Evolutionary conservation across 2,888 invertebrate genomes (phyloP).

Genomic region (Notodonta ziczac): DNA sequence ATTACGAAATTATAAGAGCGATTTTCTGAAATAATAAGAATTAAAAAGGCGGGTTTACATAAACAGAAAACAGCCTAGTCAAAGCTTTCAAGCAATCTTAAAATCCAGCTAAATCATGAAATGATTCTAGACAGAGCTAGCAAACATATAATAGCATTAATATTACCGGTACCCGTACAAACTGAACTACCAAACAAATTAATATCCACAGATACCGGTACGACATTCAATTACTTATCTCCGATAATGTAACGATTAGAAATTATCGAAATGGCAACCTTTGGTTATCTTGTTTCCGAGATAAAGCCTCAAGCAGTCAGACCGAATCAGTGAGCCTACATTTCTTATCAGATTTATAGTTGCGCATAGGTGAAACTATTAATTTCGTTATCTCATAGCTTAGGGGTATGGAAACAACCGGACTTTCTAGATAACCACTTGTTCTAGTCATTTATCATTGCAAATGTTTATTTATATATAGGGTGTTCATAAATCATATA

Average conservation of each 20-base stretch:
- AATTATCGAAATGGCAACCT: conserved; percentile 29
- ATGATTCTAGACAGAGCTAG: neutral
- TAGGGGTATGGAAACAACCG: conserved; percentile 34
- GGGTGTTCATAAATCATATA: neutral
- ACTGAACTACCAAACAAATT: conserved; percentile 22
- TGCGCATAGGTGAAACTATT: conserved; percentile 38
- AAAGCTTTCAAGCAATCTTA: too few relatives aligned
- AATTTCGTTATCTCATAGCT: conserved; percentile 40
- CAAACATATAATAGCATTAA: conserved; percentile 28
- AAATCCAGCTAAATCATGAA: too few relatives aligned
- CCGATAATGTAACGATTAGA: conserved; percentile 27
- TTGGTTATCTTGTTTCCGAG: conserved; percentile 22
- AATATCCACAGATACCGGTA: conserved; percentile 24
- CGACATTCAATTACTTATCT: conserved; percentile 32
- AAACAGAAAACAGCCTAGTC: too few relatives aligned
- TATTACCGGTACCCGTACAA: conserved; percentile 23
- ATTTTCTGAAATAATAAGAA: too few relatives aligned
- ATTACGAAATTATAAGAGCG: neutral
- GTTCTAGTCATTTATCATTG: neutral
- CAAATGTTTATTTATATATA: neutral
- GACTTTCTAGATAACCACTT: conserved; percentile 32
- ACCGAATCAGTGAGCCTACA: conserved; percentile 36
- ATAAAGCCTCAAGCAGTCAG: conserved; percentile 18
- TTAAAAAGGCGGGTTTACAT: too few relatives aligned
- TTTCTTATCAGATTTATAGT: conserved; percentile 43